A percentile compares a stretch with the other conserved stretches of the same genome.
Conservation (phyloP, 2,888 invertebrate species). For the Yponomeuta cagnagella region DNA sequence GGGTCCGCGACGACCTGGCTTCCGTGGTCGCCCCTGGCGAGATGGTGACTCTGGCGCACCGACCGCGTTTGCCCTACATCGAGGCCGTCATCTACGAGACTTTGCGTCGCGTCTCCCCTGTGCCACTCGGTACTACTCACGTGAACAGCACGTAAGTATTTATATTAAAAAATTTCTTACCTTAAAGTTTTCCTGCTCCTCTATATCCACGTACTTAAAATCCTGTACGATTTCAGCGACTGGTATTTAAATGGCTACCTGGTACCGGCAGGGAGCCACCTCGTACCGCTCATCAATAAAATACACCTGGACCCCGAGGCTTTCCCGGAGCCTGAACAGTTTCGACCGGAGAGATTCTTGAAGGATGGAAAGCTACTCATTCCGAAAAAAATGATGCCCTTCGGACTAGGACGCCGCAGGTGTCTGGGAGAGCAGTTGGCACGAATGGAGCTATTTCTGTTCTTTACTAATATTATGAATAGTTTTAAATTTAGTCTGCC, state of each 20-base stretch:
- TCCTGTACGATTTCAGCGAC: constrained; percentile 71
- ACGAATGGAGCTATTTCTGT: constrained; percentile 88
- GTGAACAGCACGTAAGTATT: constrained; percentile 85
- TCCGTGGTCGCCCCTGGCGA: constrained; percentile 82
- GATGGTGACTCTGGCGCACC: constrained; percentile 83
- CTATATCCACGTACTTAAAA: no score
- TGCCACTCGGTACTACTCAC: constrained; percentile 90
- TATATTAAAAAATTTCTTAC: background rate
- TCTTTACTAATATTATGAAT: constrained; percentile 86
- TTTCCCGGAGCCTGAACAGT: constrained; percentile 86
- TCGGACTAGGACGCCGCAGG: constrained; percentile 89
- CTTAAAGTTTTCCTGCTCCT: no score
- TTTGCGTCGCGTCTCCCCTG: constrained; percentile 84
- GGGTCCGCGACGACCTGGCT: constrained; percentile 85
- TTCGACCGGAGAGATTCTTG: constrained; percentile 85
- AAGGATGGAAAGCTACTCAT: constrained; percentile 81
- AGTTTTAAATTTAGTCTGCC: constrained; percentile 81
- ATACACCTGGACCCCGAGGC: constrained; percentile 89
- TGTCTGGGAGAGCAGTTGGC: constrained; percentile 89
- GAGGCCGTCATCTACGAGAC: constrained; percentile 89
- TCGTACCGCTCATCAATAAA: constrained; percentile 86
- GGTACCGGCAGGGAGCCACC: constrained; percentile 85
- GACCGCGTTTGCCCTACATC: constrained; percentile 82
- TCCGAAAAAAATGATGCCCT: constrained; percentile 88
- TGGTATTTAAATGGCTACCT: constrained; percentile 81